These are phyloP conservation scores for Drosophila baimaii DNA, from an alignment of 1,140 invertebrate species.

Conservation along the genomic window DNA sequence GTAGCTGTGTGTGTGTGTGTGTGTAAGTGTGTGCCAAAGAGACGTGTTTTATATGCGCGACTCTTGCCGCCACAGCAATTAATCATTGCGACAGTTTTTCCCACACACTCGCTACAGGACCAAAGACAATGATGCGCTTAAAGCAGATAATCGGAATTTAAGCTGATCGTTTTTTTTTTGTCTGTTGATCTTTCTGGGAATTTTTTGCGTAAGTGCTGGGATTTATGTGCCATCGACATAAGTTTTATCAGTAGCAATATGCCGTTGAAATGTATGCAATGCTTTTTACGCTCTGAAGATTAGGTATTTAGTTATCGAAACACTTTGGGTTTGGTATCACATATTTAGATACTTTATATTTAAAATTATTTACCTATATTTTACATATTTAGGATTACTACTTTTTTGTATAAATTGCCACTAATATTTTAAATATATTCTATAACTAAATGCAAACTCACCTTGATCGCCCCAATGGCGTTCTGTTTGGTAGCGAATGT, in stretches of 20 bases:
- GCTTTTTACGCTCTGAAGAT: not conserved
- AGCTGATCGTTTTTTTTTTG: constrained; percentile 3
- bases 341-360: not conserved
- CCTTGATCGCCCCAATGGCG: constrained; percentile 97
- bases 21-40: constrained; percentile 11
- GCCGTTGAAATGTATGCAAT: no score
- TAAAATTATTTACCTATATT: no score
- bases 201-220: not conserved
- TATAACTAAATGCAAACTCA: no score
- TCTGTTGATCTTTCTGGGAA: not conserved
- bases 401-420: no score
- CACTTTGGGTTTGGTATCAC: not conserved
- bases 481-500: constrained; percentile 98
- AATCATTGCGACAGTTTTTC: constrained; percentile 82
- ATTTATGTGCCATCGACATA: no score
- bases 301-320: not conserved
- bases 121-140: constrained; percentile 46
- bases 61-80: constrained; percentile 79
- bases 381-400: no score
- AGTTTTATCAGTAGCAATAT: no score
- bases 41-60: constrained; percentile 77
- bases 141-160: constrained; percentile 48
- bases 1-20: constrained; percentile 1
- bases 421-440: no score
- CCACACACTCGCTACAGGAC: constrained; percentile 38